These are phyloP conservation scores for Lates calcarifer DNA, from an alignment of 2,113 vertebrate species.

Conservation along the genomic window DNA sequence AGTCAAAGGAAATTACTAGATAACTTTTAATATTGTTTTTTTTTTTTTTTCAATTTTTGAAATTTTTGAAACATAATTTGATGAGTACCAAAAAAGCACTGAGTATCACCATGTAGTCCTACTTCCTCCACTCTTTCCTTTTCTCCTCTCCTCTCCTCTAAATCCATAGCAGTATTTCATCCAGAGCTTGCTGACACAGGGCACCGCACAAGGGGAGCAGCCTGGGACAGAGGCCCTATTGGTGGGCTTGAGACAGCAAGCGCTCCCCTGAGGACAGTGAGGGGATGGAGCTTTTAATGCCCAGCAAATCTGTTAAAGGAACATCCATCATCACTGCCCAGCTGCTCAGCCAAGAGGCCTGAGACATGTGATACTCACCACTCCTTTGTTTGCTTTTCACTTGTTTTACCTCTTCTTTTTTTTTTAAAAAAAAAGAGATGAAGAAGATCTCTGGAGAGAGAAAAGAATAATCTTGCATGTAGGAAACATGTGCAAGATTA, in stretches of 20 bases:
- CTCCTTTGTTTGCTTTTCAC: slow-evolving; percentile 58
- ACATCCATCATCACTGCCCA: slow-evolving; percentile 68
- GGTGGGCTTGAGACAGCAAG: slow-evolving; percentile 35
- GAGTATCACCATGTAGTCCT: too few relatives aligned
- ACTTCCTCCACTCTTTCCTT: background rate
- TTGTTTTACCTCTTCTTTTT: slow-evolving; percentile 30
- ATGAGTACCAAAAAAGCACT: background rate
- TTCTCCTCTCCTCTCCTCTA: slow-evolving; percentile 9
- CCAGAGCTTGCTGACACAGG: slow-evolving; percentile 49
- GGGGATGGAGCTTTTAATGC: slow-evolving; percentile 71
- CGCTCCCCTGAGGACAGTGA: slow-evolving; percentile 18
- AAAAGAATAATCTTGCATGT: too few relatives aligned
- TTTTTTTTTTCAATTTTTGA: background rate
- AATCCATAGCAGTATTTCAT: slow-evolving; percentile 58
- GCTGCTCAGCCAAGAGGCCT: slow-evolving; percentile 31
- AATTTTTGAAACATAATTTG: background rate
- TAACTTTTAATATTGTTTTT: too few relatives aligned
- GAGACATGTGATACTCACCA: slow-evolving; percentile 47
- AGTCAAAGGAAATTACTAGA: too few relatives aligned
- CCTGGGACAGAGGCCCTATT: slow-evolving; percentile 33
- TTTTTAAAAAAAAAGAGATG: too few relatives aligned
- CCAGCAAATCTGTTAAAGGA: slow-evolving; percentile 77
- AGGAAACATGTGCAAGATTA: slow-evolving; percentile 9
- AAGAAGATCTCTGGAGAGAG: too few relatives aligned
- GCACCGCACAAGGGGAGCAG: slow-evolving; percentile 28